These are phyloP conservation scores for Holacanthella duospinosa DNA, from an alignment of 2,888 invertebrate genomes.

Conservation along the genomic window DNA sequence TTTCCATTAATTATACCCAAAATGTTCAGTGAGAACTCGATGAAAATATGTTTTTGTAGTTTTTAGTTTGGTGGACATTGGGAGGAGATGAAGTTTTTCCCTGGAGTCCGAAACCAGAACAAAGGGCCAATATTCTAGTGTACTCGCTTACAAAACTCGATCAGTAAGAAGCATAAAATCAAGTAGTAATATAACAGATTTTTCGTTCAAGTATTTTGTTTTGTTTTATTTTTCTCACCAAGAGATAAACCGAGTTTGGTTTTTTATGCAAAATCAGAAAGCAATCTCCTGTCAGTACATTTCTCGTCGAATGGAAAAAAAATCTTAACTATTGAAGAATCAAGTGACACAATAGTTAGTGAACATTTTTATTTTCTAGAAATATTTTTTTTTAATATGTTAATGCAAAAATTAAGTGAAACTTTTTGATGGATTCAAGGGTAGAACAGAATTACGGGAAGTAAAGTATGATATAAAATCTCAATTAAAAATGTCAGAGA, in stretches of 20 bases:
- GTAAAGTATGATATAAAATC: neutral
- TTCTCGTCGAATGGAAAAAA: neutral
- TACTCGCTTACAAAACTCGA: neutral
- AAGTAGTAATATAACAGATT: neutral
- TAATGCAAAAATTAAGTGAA: neutral
- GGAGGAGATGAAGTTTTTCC: conserved; percentile 1
- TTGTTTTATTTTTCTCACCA: neutral
- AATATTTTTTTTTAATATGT: neutral
- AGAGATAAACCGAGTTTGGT: neutral
- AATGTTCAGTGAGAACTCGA: too few relatives aligned
- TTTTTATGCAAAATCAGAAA: neutral
- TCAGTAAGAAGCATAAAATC: neutral
- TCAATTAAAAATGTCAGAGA: neutral
- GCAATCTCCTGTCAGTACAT: neutral
- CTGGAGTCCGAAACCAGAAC: conserved; percentile 3
- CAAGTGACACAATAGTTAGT: neutral
- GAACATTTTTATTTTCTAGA: neutral
- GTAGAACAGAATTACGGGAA: neutral
- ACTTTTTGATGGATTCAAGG: neutral
- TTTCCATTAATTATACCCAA: too few relatives aligned
- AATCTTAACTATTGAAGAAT: neutral
- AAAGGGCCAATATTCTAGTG: conserved; percentile 1
- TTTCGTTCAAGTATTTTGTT: neutral
- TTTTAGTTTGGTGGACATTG: neutral
- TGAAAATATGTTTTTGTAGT: too few relatives aligned